Base-by-base conservation (phyloP, 2,113 vertebrate genomes). In the Zosterops borbonicus region DNA sequence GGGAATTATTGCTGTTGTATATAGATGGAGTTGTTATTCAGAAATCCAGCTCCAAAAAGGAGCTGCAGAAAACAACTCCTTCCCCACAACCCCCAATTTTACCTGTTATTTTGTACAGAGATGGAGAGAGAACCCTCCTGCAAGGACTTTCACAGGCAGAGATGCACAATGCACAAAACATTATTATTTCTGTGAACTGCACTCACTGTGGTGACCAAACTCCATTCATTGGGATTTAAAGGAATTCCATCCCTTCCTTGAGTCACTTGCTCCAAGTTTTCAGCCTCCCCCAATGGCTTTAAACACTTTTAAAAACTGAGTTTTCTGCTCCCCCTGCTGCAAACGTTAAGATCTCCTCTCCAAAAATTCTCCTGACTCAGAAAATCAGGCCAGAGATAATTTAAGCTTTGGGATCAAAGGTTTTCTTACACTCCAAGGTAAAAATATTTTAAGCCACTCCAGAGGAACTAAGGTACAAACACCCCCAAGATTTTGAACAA, bases 101-200 rank as follows among this genome's bases (percentile, higher is more conserved):
- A 27, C 14, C 10, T 19, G 0, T 60, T n/a, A 4, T 25, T 76
- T 29, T 19, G 58, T 19, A 22, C 31, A 24, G 20, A 25, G 9
- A 12, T 3, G 53, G 42, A 78, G 74, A 46, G 31, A 63, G 0
- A 37, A n/a, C 28, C 37, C 76, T 8, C 29, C 59, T 52, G 37
- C 0, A 29, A 53, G 0, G 1, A 4, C 10, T 31, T 39, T 24
- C 65, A 5, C 53, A 19, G 0, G 39, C 65, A 59, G 74, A 63
- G 70, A 31, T 17, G 52, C 24, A 56, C 39, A 50, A 21, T 5
- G 39, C 5, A 4, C 31, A 41, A 13, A 35, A 81, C 33, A 4
- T 35, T 5, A 20, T 20, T 83, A 20, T 20, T 83, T 52, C 1
- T 5, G 39, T 1, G 52, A 85, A 46, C 2, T 33, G 29, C n/a